Evolutionary conservation across 2,113 vertebrate genomes (phyloP).

Genomic region (Tachycineta bicolor): DNA sequence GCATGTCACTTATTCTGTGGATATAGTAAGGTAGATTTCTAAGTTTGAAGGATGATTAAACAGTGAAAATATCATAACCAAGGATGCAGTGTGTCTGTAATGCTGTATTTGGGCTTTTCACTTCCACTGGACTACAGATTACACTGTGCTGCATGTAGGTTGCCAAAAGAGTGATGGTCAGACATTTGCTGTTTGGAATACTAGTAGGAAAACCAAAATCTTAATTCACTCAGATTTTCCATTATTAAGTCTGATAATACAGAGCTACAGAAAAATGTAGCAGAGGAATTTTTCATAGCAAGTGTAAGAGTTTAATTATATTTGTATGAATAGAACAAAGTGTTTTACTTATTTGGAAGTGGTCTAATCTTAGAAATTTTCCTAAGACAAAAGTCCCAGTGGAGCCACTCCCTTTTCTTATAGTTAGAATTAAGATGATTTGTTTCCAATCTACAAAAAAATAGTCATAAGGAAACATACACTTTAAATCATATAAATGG

Average conservation of each 20-base stretch:
- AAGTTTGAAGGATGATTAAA: not conserved
- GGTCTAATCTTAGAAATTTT: not conserved
- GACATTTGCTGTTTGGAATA: not conserved
- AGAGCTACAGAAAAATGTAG: not conserved
- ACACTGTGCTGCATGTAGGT: not conserved
- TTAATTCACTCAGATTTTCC: not conserved
- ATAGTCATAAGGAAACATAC: not conserved
- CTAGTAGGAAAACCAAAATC: not conserved
- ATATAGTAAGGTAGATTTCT: not conserved
- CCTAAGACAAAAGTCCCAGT: not conserved
- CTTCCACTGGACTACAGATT: not conserved
- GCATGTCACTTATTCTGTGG: not conserved
- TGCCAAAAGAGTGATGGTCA: not conserved
- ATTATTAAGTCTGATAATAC: not conserved
- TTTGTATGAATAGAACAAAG: not conserved
- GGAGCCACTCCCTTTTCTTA: slow-evolving; percentile 15
- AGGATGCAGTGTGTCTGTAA: not conserved
- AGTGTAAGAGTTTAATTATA: not conserved
- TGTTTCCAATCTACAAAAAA: not conserved
- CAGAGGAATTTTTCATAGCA: not conserved
- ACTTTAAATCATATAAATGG: not conserved
- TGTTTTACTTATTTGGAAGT: slow-evolving; percentile 19
- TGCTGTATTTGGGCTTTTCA: not conserved
- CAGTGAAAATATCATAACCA: not conserved
- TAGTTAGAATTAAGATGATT: not conserved